Evolutionary conservation across 2,888 invertebrate species (phyloP).

Genomic region (Alcis repandata): DNA sequence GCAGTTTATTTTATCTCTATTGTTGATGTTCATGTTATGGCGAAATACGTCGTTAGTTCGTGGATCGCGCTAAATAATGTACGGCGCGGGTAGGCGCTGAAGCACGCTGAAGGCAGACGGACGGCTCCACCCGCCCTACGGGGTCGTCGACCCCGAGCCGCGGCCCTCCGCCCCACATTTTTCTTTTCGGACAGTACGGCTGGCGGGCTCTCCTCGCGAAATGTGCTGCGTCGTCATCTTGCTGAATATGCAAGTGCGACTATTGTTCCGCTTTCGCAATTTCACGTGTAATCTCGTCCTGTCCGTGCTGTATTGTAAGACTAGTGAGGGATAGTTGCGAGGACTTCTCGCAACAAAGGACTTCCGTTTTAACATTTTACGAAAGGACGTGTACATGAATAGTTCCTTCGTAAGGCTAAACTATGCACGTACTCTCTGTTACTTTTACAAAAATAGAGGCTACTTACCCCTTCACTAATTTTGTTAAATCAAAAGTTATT

Average conservation of each 20-base stretch:
- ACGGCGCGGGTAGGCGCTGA: constrained; percentile 69
- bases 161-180: constrained; percentile 77
- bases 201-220: constrained; percentile 66
- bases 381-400: constrained; percentile 8
- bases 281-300: constrained; percentile 77
- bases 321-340: constrained; percentile 36
- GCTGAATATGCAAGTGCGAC: constrained; percentile 76
- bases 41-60: constrained; percentile 65
- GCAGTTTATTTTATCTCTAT: constrained; percentile 52
- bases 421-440: not conserved
- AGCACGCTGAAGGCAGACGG: constrained; percentile 56
- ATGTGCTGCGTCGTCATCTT: constrained; percentile 76
- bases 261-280: constrained; percentile 80
- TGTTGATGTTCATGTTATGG: constrained; percentile 57
- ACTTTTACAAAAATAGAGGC: no score
- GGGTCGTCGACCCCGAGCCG: constrained; percentile 75
- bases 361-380: constrained; percentile 21
- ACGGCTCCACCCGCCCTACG: constrained; percentile 57
- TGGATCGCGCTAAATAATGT: constrained; percentile 72
- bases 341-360: constrained; percentile 33
- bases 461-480: no score
- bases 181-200: constrained; percentile 81
- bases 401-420: not conserved
- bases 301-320: constrained; percentile 51
- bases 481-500: no score